phyloP scores from a whole-genome alignment of 2,797 vertebrate species.

The Cyclura pinguis region DNA sequence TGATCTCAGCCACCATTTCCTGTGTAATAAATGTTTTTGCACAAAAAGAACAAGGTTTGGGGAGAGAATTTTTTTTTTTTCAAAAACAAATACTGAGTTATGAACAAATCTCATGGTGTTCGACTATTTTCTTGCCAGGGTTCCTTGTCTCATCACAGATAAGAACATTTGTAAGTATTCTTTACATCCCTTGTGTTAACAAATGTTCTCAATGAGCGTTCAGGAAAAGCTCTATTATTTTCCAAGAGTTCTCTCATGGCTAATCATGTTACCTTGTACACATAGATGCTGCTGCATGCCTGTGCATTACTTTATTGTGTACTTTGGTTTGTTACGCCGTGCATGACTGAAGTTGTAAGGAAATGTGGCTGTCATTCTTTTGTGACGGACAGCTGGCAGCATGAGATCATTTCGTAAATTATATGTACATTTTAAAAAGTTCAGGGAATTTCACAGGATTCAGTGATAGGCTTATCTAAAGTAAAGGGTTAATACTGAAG shows the following conservation, averaged over 20 bases:
- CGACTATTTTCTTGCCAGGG: too few relatives aligned
- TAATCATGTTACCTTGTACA: neutral
- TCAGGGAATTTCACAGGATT: neutral
- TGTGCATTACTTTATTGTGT: neutral
- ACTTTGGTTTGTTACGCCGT: neutral
- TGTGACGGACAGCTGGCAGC: neutral
- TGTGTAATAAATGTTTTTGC: too few relatives aligned
- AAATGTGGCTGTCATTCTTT: neutral
- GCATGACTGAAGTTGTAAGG: neutral
- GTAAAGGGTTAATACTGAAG: neutral
- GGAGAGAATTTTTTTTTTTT: too few relatives aligned
- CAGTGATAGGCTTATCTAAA: neutral
- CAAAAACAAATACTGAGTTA: too few relatives aligned
- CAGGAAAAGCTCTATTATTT: neutral
- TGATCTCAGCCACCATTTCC: too few relatives aligned
- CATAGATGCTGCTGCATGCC: neutral
- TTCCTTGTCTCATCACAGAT: too few relatives aligned
- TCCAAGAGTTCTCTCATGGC: neutral
- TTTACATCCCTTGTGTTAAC: neutral
- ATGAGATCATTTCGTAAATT: constrained; percentile 1
- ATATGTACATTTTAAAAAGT: neutral
- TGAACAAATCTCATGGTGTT: too few relatives aligned
- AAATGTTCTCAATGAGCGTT: neutral
- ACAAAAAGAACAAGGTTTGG: too few relatives aligned
- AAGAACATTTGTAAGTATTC: too few relatives aligned